phyloP scores from a whole-genome alignment of 2,888 invertebrate species.

The Andrena marginata region DNA sequence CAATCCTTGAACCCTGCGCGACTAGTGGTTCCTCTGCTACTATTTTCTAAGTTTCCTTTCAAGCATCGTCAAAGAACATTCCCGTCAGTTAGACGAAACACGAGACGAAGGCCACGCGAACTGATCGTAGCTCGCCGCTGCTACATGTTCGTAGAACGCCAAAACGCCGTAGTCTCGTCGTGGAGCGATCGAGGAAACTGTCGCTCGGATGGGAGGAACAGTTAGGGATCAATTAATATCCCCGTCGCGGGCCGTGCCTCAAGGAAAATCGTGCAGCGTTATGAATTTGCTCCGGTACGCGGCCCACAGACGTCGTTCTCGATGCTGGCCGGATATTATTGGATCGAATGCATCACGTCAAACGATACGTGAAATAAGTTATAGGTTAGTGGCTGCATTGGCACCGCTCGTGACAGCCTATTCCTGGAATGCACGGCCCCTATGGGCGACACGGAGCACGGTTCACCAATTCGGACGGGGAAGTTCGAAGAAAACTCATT shows the following conservation, averaged over 20 bases:
- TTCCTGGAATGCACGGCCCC: constrained; percentile 82
- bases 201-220: constrained; percentile 39
- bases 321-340: constrained; percentile 83
- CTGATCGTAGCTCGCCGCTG: constrained; percentile 18
- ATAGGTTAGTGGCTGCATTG: constrained; percentile 85
- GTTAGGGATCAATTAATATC: constrained; percentile 70
- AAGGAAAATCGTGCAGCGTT: constrained; percentile 63
- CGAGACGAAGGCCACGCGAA: constrained; percentile 8
- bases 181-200: constrained; percentile 52
- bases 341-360: constrained; percentile 85
- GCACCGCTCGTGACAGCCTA: constrained; percentile 85
- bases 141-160: constrained; percentile 41
- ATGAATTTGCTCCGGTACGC: constrained; percentile 61
- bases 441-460: constrained; percentile 72
- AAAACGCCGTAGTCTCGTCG: background rate
- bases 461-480: constrained; percentile 40
- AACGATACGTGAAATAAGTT: constrained; percentile 86
- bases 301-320: constrained; percentile 50
- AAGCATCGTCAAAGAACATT: constrained; percentile 1
- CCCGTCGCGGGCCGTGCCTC: constrained; percentile 48
- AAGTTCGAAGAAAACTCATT: constrained; percentile 5
- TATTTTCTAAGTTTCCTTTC: too few species aligned
- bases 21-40: too few species aligned
- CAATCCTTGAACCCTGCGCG: too few species aligned
- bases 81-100: constrained; percentile 29